phyloP scores from a whole-genome alignment of 2,113 vertebrate genomes.

The Chionomys nivalis region DNA sequence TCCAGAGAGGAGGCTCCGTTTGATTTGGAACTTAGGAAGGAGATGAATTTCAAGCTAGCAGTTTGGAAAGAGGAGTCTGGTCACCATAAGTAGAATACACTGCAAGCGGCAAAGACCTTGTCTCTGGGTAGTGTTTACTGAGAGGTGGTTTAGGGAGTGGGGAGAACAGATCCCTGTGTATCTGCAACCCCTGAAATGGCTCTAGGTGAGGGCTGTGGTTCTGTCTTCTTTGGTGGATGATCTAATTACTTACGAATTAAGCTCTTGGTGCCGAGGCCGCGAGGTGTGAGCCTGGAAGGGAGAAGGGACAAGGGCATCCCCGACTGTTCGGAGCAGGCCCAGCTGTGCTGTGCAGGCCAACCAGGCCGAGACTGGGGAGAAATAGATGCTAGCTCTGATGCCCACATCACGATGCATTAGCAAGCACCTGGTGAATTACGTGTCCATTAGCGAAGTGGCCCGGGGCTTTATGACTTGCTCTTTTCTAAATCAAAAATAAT shows the following conservation, averaged over 20 bases:
- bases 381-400: not conserved
- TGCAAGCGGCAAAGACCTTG: not conserved
- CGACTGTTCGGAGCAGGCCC: not conserved
- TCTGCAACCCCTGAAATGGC: not conserved
- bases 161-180: not conserved
- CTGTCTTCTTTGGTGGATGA: not conserved
- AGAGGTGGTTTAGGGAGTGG: not conserved
- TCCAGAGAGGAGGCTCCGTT: not conserved
- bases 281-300: not conserved
- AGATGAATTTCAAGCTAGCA: conserved; percentile 21
- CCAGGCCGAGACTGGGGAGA: not conserved
- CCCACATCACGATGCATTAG: not conserved
- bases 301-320: not conserved
- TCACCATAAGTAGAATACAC: not conserved
- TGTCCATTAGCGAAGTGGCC: conserved; percentile 73
- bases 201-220: not conserved
- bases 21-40: not conserved
- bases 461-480: conserved; percentile 55
- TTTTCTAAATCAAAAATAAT: conserved; percentile 76
- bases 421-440: conserved; percentile 51
- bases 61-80: not conserved
- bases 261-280: not conserved
- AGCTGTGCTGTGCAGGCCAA: not conserved
- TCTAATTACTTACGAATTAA: not conserved
- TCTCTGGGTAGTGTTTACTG: not conserved